These are phyloP conservation scores for Drosophila ercepeae DNA, from an alignment of 1,140 invertebrate species.

Conservation along the genomic window DNA sequence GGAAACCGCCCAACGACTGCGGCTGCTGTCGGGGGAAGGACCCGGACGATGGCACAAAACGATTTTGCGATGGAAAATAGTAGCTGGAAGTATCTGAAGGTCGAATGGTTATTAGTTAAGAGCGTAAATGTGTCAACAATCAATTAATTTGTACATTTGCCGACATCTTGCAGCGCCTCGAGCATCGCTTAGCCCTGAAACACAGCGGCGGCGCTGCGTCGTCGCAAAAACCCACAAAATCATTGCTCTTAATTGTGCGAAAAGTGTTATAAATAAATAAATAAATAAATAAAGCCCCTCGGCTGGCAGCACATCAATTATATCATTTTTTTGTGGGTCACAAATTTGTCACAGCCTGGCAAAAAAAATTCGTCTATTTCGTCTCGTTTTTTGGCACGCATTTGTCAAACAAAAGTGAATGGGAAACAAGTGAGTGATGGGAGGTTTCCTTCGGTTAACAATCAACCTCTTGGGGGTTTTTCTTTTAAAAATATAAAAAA, in stretches of 20 bases:
- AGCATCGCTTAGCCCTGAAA: slow-evolving; percentile 62
- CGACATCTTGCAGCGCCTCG: slow-evolving; percentile 47
- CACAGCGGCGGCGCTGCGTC: too few relatives aligned
- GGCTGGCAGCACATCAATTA: slow-evolving; percentile 31
- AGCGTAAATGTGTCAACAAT: slow-evolving; percentile 48
- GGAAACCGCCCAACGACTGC: slow-evolving; percentile 35
- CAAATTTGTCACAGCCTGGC: slow-evolving; percentile 53
- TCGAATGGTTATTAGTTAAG: slow-evolving; percentile 30
- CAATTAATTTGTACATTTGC: slow-evolving; percentile 56
- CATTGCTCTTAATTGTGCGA: slow-evolving; percentile 66
- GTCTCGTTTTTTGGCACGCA: slow-evolving; percentile 10
- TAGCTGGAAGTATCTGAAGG: slow-evolving; percentile 76
- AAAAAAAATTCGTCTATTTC: slow-evolving; percentile 2
- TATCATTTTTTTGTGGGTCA: slow-evolving; percentile 40
- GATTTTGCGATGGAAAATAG: slow-evolving; percentile 78
- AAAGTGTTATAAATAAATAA: slow-evolving; percentile 74
- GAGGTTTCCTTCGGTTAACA: slow-evolving; percentile 10
- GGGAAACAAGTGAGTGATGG: slow-evolving; percentile 16
- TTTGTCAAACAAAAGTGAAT: slow-evolving; percentile 32
- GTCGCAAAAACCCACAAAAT: slow-evolving; percentile 40
- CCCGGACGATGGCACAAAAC: slow-evolving; percentile 77
- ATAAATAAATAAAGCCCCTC: slow-evolving; percentile 45
- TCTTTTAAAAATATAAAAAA: neutral
- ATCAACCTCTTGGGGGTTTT: slow-evolving; percentile 6
- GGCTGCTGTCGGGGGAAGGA: slow-evolving; percentile 60